Base-by-base conservation (phyloP, 1,140 invertebrate genomes). In the Stenopsyche tienmushanensis region DNA sequence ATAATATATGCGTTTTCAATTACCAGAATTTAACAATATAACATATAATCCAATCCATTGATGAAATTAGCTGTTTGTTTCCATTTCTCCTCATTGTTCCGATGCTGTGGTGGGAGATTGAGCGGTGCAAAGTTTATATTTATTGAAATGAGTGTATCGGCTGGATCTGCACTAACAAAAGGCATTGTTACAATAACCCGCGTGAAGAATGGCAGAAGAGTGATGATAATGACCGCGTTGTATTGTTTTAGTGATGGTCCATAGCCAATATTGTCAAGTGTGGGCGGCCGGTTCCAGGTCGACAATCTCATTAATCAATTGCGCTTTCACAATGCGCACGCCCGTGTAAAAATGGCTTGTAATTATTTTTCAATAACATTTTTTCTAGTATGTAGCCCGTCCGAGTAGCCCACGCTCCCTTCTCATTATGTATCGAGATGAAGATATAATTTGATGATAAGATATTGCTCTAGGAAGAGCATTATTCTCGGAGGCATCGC, bases 321-420 rank as follows among this genome's bases (percentile, higher is more conserved):
- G 10, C n/a, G 55, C 66, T 67, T 67, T 67, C 66, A 59, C 66
- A 67, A 62, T 41, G 41, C 10, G 25, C 50, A 18, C 50, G 18
- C 23, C 17, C 41, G 39, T 64, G 26, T 21, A 58, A 64, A 53
- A 67, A 63, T 52, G 41, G 45, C 45, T 62, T 59, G 20, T 41
- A 57, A 67, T 67, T 67, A 67, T 67, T 67, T 67, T 67, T 67
- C 66, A 67, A 67, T 67, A 67, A 67, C 66, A 67, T 52, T 62
- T 54, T 52, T 58, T 59, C 52, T 53, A 25, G 24, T 24, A 53
- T 53, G 59, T 58, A 49, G 44, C 18, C 45, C 5, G 25, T 59
- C 13, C 34, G 34, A n/a, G 9, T 25, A 17, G 45, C 59, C 59
- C 59, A 62, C 59, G 59, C 59, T 53, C 45, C 42, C 59, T 45